A percentile compares a stretch with the other conserved stretches of the same genome.
phyloP scores from a whole-genome alignment of 2,797 vertebrate species.

The Spinibarbus caldwelli region DNA sequence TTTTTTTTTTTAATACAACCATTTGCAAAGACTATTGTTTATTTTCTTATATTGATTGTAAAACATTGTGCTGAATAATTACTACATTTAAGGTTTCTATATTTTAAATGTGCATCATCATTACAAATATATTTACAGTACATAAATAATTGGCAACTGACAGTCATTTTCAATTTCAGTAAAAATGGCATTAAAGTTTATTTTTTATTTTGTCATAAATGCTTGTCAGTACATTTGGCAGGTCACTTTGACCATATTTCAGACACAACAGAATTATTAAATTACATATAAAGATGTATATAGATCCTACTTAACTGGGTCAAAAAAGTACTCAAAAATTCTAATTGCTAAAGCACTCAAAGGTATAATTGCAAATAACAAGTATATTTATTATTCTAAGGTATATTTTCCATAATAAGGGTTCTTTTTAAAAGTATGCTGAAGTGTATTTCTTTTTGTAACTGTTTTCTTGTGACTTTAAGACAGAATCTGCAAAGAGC shows the following conservation, averaged over 20 bases:
- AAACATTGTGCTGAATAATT: too few species aligned
- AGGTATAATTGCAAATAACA: neutral
- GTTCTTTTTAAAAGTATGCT: neutral
- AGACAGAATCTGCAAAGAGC: neutral
- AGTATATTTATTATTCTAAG: neutral
- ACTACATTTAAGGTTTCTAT: too few species aligned
- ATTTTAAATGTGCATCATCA: neutral
- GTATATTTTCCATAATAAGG: neutral
- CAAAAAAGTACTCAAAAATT: neutral
- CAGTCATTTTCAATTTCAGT: too few species aligned
- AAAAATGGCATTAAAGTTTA: too few species aligned
- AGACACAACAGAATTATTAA: neutral
- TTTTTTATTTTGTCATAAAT: too few species aligned
- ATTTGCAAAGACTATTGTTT: too few species aligned
- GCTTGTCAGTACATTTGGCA: too few species aligned
- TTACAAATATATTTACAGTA: neutral
- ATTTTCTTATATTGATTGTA: too few species aligned
- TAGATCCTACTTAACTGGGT: neutral
- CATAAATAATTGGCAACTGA: too few species aligned
- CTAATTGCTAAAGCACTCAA: neutral
- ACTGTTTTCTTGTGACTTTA: neutral
- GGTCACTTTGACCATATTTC: neutral
- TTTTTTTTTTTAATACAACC: too few species aligned
- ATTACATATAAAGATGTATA: neutral
- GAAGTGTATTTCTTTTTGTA: neutral